Evolutionary conservation across 2,888 invertebrate genomes (phyloP).

Genomic region (Apodemia duryi): DNA sequence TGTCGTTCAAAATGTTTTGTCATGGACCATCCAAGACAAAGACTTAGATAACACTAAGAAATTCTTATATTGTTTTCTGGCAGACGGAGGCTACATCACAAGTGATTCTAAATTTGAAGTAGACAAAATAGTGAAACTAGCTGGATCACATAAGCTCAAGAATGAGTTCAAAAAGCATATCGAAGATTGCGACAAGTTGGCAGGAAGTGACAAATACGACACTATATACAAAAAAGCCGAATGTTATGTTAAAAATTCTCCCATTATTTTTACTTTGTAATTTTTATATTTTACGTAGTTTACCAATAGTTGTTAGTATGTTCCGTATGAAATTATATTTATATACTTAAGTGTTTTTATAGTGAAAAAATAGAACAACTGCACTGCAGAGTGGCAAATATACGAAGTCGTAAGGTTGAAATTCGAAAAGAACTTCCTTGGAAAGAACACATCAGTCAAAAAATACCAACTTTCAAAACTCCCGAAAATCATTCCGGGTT

Average conservation of each 20-base stretch:
- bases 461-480: too few species aligned
- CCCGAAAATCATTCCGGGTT: too few species aligned
- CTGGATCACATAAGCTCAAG: conserved; percentile 38
- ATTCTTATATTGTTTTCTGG: conserved; percentile 49
- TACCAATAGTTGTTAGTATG: background rate
- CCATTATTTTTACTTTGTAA: conserved; percentile 23
- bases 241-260: conserved; percentile 27
- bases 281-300: background rate
- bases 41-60: conserved; percentile 43
- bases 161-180: conserved; percentile 38
- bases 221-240: conserved; percentile 33
- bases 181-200: conserved; percentile 43
- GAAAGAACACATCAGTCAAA: too few species aligned
- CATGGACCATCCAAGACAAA: conserved; percentile 42
- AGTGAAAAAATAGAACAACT: too few species aligned
- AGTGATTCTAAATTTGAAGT: conserved; percentile 44
- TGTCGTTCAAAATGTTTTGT: conserved; percentile 34
- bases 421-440: too few species aligned
- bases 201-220: conserved; percentile 40
- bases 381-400: too few species aligned
- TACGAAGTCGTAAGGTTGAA: too few species aligned
- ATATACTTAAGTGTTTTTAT: too few species aligned
- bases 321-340: too few species aligned
- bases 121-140: conserved; percentile 40
- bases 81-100: conserved; percentile 39